These are phyloP conservation scores for Nephrotoma appendiculata DNA, from an alignment of 2,888 invertebrate species.

Conservation along the genomic window DNA sequence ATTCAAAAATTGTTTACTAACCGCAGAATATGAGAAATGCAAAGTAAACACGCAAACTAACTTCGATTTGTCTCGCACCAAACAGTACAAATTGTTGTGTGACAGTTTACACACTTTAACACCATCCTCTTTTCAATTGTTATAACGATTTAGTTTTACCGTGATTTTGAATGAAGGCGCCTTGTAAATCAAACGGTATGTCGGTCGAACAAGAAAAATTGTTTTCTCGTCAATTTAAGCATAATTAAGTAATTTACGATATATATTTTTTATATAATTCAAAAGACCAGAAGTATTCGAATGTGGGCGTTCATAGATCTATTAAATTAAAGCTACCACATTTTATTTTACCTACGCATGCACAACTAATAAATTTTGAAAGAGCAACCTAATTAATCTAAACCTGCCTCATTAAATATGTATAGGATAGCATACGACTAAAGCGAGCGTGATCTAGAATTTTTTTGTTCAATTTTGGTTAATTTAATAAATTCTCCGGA, in stretches of 20 bases:
- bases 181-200: not conserved
- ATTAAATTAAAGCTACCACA: not conserved
- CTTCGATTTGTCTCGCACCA: too few species aligned
- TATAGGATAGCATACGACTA: not conserved
- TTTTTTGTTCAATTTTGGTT: too few species aligned
- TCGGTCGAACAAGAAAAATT: not conserved
- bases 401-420: not conserved
- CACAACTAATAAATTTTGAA: not conserved
- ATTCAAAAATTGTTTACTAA: not conserved
- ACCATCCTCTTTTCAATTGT: not conserved
- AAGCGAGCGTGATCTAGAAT: not conserved
- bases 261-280: not conserved
- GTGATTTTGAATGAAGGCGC: not conserved
- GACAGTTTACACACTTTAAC: not conserved
- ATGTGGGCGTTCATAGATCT: not conserved
- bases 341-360: not conserved
- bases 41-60: too few species aligned
- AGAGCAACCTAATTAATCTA: not conserved
- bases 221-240: not conserved
- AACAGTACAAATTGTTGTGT: not conserved
- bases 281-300: not conserved
- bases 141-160: not conserved
- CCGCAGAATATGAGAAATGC: not conserved
- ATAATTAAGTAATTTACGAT: not conserved
- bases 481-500: too few species aligned